These are phyloP conservation scores for Erythrocebus patas DNA, from an alignment of 2,113 vertebrate species.

Conservation along the genomic window DNA sequence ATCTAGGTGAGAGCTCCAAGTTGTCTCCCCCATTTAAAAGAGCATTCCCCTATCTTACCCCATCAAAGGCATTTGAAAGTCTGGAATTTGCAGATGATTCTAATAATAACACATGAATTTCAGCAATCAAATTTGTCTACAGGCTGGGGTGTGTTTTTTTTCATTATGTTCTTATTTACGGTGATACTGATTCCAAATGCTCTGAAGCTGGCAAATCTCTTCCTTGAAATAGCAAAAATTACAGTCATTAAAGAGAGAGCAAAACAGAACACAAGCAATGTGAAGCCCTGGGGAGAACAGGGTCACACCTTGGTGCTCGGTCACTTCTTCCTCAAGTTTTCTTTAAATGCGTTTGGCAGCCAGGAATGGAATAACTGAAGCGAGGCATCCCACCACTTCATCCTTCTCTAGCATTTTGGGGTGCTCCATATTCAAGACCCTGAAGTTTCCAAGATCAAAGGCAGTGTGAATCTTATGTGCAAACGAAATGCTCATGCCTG, in stretches of 20 bases:
- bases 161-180: conserved; percentile 64
- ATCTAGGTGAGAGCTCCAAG: not conserved
- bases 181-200: conserved; percentile 62
- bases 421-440: not conserved
- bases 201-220: conserved; percentile 33
- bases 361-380: not conserved
- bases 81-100: not conserved
- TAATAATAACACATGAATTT: conserved; percentile 57
- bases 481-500: too few species aligned
- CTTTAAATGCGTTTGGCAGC: not conserved
- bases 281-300: not conserved
- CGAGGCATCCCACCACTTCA: not conserved
- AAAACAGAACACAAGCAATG: not conserved
- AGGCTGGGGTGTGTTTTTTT: conserved; percentile 57
- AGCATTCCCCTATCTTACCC: not conserved
- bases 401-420: not conserved
- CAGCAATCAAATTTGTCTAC: conserved; percentile 57
- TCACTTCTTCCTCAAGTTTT: not conserved
- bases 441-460: not conserved
- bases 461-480: not conserved
- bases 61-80: not conserved
- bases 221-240: conserved; percentile 50
- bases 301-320: not conserved
- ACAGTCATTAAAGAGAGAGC: not conserved
- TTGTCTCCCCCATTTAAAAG: not conserved